Evolutionary conservation across 2,888 invertebrate genomes (phyloP), one percentile per base, ranked within the genome.

Genomic region (Matsumyia berberina): DNA sequence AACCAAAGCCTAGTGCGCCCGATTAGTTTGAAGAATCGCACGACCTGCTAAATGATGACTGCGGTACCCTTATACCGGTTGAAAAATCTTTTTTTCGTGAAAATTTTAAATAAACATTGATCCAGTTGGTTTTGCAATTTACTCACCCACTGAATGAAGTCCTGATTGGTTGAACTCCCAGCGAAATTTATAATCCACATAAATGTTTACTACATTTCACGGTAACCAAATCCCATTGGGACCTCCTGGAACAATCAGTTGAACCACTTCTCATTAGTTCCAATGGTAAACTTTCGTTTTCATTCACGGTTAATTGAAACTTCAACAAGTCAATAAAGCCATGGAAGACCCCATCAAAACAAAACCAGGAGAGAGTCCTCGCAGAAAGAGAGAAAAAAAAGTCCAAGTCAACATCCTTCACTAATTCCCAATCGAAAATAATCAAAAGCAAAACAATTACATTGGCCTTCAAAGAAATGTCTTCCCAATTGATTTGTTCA

Each of bases 361-460:
- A 64, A 46, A 35, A 51, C 12, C 49, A 53, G 62, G 44, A 58
- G 49, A n/a, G 74, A 79, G 39, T n/a, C n/a, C n/a, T n/a, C n/a
- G n/a, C n/a, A 46, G 35, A 53, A 55, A 51, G 24, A 51, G 15
- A 19, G 19, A 19, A 33, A 60, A 24, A 24, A 24, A 24, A 24
- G 24, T 24, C 24, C 58, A 51, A 72, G 72, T 73, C 66, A 72
- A 76, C 70, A 70, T 76, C 85, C 79, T 76, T 76, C 58, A 66
- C 80, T 85, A 80, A 85, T 85, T 74, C 60, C 58, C 64, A 29
- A 80, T 80, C 53, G 51, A 79, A 85, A 85, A 74, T 80, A 85
- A 85, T 76, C 70, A 76, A 79, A 73, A 67, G 62, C 69, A 78
- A 64, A 73, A 73, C 73, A 78, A 76, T 85, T 70, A 83, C 73